Base-by-base conservation (phyloP, 2,797 vertebrate species). In the Megaceryle alcyon region DNA sequence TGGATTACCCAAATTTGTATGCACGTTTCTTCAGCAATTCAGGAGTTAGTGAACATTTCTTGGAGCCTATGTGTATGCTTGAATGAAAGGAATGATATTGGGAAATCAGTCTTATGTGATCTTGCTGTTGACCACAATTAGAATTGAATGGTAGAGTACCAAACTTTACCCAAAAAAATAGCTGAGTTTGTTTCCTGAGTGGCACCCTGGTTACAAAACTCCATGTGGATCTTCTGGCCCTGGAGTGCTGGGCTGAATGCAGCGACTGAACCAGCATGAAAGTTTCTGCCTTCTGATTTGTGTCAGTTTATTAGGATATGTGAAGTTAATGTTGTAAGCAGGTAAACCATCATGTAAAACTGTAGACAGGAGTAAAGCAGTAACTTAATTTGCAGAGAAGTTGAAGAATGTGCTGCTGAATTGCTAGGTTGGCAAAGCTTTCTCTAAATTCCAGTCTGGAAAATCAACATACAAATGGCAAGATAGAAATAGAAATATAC, bases 41-140 rank as follows among this genome's bases (percentile, higher is more conserved):
- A 57, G 23, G 26, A 85, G 41, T 51, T 82, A 10, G 7, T 23
- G 7, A 68, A 31, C 3, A 1, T 43, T 88, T 83, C 39, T 64
- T 83, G n/a, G 31, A 71, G 22, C 20, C 29, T 69, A 0, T 75
- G n/a, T 1, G 1, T 14, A 2, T 41, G 22, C 41, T 7, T 65
- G 66, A 68, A 22, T 81, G 70, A 60, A 60, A 57, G 48, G 20
- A 77, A 23, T 53, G 31, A 10, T 71, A 12, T 7, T 83, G 56
- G 44, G 54, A 86, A 75, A n/a, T 63, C 3, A 75, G 4, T 20
- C 77, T 88, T 1, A 0, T 41, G 53, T 65, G 19, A 17, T 87
- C 35, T 48, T 51, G 13, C 37, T 88, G 12, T 41, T 92, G 26
- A 76, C 7, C 3, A 3, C 35, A 51, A 10, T 73, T 53, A n/a